Evolutionary conservation across 2,113 vertebrate species (phyloP), one percentile per base, ranked within the genome.

Genomic region (Cinclus cinclus): DNA sequence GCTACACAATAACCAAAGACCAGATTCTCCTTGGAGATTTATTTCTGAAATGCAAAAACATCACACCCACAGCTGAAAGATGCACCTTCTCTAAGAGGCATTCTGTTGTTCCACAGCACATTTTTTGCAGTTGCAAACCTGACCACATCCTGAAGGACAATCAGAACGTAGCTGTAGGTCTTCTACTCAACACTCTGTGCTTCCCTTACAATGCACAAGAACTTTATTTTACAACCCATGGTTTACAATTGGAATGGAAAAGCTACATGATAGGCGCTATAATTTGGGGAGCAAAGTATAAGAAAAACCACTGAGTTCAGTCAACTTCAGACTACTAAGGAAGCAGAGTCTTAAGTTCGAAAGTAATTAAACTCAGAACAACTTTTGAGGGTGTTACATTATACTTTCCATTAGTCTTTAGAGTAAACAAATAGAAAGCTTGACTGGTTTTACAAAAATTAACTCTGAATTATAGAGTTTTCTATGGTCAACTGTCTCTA

Each of bases 111-210:
- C 27, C 59, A 65, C 21, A 25, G n/a, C 35, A 73, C 4, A 28
- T 92, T 46, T 85, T 30, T 59, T 77, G 30, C 30, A 50, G 6
- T 2, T 65, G 28, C n/a, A 65, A 71, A 58, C 33, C n/a, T 37
- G 25, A 67, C 30, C 16, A 23, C 3, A 10, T 35, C 31, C 30
- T 52, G 15, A 71, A 71, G 35, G 19, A 81, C 24, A 52, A 70
- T 33, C 27, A 37, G 64, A 47, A 1, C 0, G 1, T 10, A 64
- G 33, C 19, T 60, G 20, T 9, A 71, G 21, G 4, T 33, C 22
- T 63, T 37, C 42, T 50, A 21, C 6, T 6, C 27, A 63, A 27
- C 6, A 15, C 15, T 58, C 52, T 22, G 23, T 59, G 14, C 7
- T 59, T 52, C 35, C 31, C 33, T 73, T 73, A 31, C 4, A 69